Evolutionary conservation across 2,888 invertebrate genomes (phyloP), one percentile per base, ranked within the genome.

Genomic region (Vesta saturnalis): DNA sequence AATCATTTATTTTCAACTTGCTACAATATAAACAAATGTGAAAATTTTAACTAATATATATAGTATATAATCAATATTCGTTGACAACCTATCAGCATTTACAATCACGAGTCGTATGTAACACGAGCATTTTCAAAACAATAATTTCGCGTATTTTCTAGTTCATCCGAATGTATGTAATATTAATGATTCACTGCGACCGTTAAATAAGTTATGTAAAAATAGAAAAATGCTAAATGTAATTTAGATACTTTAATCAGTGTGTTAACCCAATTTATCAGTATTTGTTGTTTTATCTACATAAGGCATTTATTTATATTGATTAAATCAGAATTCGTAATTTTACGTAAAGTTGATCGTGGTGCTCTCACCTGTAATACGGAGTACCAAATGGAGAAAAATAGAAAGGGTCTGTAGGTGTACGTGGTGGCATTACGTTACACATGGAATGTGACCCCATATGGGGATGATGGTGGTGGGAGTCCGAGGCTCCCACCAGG

Each of bases 311-410:
- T 55, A 21, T 10, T 21, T 12, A 39, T 46, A 60, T 46, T 15
- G 47, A 60, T 60, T 47, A 35, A 62, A 62, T 43, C 10, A 16
- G 49, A 49, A 18, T 19, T 15, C 16, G 4, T 2, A 43, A 14
- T 43, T 4, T 46, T 14, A 3, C 46, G 12, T n/a, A 3, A 14
- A n/a, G n/a, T n/a, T n/a, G n/a, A n/a, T n/a, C n/a, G n/a, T n/a
- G 8, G n/a, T 46, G 46, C 66, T 59, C 78, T 84, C 83, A 88
- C 88, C 88, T 88, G 84, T 86, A 87, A 78, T 88, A 88, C 14
- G 87, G 87, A 63, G 85, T 85, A 62, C 87, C 87, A 72, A 88
- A 88, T 1, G 88, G 88, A 54, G 88, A 86, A 74, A 87, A 88
- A 81, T 88, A 88, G 80, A 88, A 88, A 0, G 87, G 87, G 75